Evolutionary conservation across 2,888 invertebrate species (phyloP).

Genomic region (Dicycla oo): DNA sequence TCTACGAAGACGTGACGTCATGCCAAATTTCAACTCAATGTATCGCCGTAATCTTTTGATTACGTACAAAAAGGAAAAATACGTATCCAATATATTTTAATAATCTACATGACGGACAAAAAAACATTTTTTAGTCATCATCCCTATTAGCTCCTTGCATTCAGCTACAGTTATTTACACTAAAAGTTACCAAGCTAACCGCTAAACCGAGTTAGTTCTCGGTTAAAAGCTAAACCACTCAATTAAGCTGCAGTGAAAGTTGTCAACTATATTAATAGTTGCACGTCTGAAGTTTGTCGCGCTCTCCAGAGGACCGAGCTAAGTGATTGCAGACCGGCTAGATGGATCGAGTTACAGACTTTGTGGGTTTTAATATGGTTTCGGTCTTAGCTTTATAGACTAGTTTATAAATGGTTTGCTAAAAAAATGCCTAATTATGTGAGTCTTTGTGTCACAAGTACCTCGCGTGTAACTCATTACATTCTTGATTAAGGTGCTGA

Average conservation of each 20-base stretch:
- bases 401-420: not conserved
- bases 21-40: too few relatives aligned
- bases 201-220: constrained; percentile 9
- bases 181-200: constrained; percentile 20
- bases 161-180: not conserved
- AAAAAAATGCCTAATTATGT: not conserved
- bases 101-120: too few relatives aligned
- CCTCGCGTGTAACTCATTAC: not conserved
- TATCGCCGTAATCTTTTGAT: too few relatives aligned
- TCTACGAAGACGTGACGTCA: too few relatives aligned
- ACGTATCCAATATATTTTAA: too few relatives aligned
- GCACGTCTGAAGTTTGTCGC: constrained; percentile 32
- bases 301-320: constrained; percentile 32
- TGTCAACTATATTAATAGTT: constrained; percentile 47
- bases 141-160: not conserved
- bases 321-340: constrained; percentile 20
- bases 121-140: too few relatives aligned
- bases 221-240: constrained; percentile 47
- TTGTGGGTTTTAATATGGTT: constrained; percentile 33
- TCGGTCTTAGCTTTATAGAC: not conserved
- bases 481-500: not conserved
- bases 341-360: constrained; percentile 34
- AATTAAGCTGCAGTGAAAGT: constrained; percentile 39
- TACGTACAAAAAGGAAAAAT: too few relatives aligned
- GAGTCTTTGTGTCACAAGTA: not conserved